Evolutionary conservation across 2,113 vertebrate species (phyloP).

Genomic region (Lycaon pictus): DNA sequence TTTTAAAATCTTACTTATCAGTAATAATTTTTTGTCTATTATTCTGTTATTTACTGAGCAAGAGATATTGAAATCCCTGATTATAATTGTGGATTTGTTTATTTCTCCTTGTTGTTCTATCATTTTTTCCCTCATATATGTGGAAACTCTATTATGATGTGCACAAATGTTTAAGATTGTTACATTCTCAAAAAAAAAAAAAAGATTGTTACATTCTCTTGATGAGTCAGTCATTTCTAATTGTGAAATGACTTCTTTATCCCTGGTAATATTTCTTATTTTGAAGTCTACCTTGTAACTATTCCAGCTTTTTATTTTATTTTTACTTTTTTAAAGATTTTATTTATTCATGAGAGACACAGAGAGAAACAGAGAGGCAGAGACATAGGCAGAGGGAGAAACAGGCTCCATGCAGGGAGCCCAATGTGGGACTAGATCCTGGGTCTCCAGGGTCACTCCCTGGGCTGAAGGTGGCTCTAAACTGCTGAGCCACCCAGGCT

Average conservation of each 20-base stretch:
- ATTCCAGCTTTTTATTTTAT: not conserved
- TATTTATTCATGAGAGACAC: too few relatives aligned
- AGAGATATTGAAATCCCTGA: not conserved
- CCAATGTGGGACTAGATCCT: too few relatives aligned
- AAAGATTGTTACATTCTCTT: not conserved
- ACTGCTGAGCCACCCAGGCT: too few relatives aligned
- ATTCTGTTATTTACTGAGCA: not conserved
- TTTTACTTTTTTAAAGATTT: too few relatives aligned
- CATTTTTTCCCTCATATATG: not conserved
- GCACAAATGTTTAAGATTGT: not conserved
- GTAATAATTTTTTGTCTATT: not conserved
- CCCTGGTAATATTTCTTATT: not conserved
- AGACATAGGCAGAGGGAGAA: too few relatives aligned
- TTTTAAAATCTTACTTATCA: not conserved
- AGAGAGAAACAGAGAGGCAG: too few relatives aligned
- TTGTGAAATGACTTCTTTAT: not conserved
- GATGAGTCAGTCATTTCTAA: not conserved
- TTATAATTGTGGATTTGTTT: not conserved
- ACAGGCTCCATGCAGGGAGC: too few relatives aligned
- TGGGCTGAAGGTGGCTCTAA: too few relatives aligned
- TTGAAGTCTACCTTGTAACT: not conserved
- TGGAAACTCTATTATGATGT: not conserved
- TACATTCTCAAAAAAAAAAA: too few relatives aligned
- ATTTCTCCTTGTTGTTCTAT: not conserved
- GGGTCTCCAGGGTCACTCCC: too few relatives aligned